Evolutionary conservation across 2,797 vertebrate species (phyloP), one percentile per base, ranked within the genome.

Genomic region (Numenius phaeopus): DNA sequence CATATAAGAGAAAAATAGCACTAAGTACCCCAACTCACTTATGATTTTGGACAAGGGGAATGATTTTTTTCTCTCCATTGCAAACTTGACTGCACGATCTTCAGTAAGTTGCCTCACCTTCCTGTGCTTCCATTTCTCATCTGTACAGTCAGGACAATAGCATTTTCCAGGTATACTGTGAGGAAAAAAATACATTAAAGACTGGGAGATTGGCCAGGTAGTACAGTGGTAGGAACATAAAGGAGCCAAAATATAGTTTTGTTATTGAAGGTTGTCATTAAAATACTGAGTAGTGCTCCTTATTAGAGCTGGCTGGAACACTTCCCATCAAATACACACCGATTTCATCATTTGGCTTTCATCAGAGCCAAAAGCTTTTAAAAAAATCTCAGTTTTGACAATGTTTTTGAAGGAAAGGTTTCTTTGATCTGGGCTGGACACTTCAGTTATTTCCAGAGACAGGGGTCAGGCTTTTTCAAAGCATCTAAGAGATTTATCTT

Each of bases 101-200:
- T 92, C 82, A 47, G 84, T 44, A 89, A 94, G 87, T 86, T 87
- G n/a, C 42, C 19, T 97, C 79, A 95, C 92, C 81, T 95, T 95
- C 89, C 88, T 89, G 57, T 55, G 66, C 64, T 93, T 92, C 92
- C 79, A 70, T 89, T 94, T 90, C 93, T 87, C 87, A 94, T 94
- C 78, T 96, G 49, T 93, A 80, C 92, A 95, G 84, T 76, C 64
- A 3, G 94, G 90, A 96, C 90, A 96, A 97, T 95, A 93, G 87
- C 82, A 85, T 96, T 96, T 94, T 69, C 61, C 78, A 94, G 87
- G 92, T 96, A 87, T 61, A 95, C 93, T 96, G 96, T 95, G 96
- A 94, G 92, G 86, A 85, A 97, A 96, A 97, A 97, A 97, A 95
- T 90, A 95, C 96, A 96, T 96, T 89, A 97, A 97, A 97, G 96